Percentiles rank a stretch among this genome's conserved stretches.
These are phyloP conservation scores for Syngnathus typhle DNA, from an alignment of 2,113 vertebrate species.

Conservation along the genomic window DNA sequence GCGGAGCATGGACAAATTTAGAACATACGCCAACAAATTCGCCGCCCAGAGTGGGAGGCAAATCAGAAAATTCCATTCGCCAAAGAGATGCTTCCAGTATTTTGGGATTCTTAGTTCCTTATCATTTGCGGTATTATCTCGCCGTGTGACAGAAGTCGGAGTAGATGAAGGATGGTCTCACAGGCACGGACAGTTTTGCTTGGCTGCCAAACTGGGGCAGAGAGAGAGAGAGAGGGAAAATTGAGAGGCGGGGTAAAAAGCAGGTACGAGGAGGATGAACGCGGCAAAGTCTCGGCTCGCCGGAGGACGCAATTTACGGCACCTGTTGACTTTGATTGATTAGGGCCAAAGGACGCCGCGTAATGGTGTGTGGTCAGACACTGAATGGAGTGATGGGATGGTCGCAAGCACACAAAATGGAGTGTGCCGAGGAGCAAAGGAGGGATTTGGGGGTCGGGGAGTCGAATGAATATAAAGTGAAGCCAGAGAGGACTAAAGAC, in stretches of 20 bases:
- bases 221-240: slow-evolving; percentile 4
- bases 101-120: neutral
- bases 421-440: slow-evolving; percentile 16
- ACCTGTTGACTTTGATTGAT: slow-evolving; percentile 66
- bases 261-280: slow-evolving; percentile 14
- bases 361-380: slow-evolving; percentile 48
- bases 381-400: slow-evolving; percentile 36
- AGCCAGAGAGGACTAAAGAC: slow-evolving; percentile 32
- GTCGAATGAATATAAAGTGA: slow-evolving; percentile 48
- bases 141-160: slow-evolving; percentile 39
- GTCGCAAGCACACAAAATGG: slow-evolving; percentile 39
- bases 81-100: neutral
- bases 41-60: slow-evolving; percentile 13
- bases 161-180: slow-evolving; percentile 61
- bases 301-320: slow-evolving; percentile 52
- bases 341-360: slow-evolving; percentile 38
- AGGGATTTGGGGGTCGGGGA: slow-evolving; percentile 25
- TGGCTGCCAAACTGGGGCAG: slow-evolving; percentile 72
- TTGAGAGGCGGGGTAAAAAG: slow-evolving; percentile 3
- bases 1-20: slow-evolving; percentile 22
- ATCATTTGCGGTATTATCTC: too few species aligned
- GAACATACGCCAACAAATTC: slow-evolving; percentile 29
- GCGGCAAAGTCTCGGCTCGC: slow-evolving; percentile 12
- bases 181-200: slow-evolving; percentile 65
- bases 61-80: slow-evolving; percentile 26